These are phyloP conservation scores for Mobula hypostoma DNA, from an alignment of 2,113 vertebrate genomes.

Conservation along the genomic window DNA sequence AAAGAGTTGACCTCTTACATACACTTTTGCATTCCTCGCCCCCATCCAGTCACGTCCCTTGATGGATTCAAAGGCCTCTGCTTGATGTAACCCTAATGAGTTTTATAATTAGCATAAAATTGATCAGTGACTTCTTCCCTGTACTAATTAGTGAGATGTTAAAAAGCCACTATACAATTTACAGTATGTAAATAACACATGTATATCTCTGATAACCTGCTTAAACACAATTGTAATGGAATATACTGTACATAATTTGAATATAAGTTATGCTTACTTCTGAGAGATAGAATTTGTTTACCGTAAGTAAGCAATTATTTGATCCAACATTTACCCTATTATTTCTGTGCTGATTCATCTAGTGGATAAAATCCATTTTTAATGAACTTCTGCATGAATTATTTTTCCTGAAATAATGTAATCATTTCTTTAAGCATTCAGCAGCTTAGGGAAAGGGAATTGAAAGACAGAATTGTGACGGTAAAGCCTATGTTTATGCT, in stretches of 20 bases:
- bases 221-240: slow-evolving; percentile 9
- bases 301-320: neutral
- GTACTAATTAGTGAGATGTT: neutral
- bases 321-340: neutral
- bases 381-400: neutral
- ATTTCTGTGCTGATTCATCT: neutral
- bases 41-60: neutral
- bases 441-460: neutral
- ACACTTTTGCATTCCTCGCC: neutral
- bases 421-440: neutral
- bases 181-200: neutral
- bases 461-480: neutral
- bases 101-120: slow-evolving; percentile 4
- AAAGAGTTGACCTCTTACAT: neutral
- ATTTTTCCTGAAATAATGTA: slow-evolving; percentile 13
- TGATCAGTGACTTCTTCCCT: slow-evolving; percentile 1
- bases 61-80: neutral
- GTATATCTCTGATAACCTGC: neutral
- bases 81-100: neutral
- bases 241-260: neutral
- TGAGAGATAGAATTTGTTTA: neutral
- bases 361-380: neutral
- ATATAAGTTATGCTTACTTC: neutral
- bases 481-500: neutral
- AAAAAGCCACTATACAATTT: neutral